These are phyloP conservation scores for Strongylocentrotus purpuratus DNA, from an alignment of 35 echinoderm and acorn worm species.

Conservation along the genomic window DNA sequence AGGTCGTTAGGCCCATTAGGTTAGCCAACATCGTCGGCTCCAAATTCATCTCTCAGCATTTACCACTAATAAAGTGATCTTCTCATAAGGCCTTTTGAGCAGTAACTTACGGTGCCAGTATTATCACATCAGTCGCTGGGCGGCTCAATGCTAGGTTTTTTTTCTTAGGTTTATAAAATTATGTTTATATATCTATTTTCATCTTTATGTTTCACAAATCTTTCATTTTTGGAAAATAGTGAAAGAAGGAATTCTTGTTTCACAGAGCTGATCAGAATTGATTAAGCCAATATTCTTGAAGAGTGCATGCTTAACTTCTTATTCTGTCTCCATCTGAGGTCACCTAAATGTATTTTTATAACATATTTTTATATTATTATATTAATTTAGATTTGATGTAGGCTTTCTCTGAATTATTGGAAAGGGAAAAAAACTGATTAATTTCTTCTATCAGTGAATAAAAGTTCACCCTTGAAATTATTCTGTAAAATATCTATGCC, in stretches of 20 bases:
- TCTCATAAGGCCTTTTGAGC: background rate
- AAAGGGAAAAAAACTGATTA: too few species aligned
- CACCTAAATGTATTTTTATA: background rate
- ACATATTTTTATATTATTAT: too few species aligned
- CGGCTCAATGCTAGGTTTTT: background rate
- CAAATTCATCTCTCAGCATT: conserved; percentile 32
- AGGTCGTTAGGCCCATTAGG: conserved; percentile 35
- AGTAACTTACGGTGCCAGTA: background rate
- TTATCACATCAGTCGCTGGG: background rate
- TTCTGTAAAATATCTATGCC: too few species aligned
- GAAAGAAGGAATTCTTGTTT: background rate
- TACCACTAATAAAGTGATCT: conserved; percentile 26
- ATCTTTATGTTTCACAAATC: background rate
- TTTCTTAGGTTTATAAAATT: background rate
- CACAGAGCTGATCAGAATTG: background rate
- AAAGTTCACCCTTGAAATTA: too few species aligned
- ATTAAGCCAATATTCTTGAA: background rate
- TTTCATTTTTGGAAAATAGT: background rate
- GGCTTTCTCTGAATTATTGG: too few species aligned
- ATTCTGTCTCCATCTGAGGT: background rate
- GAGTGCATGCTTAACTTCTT: background rate
- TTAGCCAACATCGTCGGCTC: conserved; percentile 17
- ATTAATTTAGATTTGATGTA: too few species aligned
- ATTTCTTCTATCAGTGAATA: too few species aligned
- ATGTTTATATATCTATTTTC: too few species aligned